Conservation (phyloP, 2,113 vertebrate species). For the Speoplatyrhinus poulsoni region DNA sequence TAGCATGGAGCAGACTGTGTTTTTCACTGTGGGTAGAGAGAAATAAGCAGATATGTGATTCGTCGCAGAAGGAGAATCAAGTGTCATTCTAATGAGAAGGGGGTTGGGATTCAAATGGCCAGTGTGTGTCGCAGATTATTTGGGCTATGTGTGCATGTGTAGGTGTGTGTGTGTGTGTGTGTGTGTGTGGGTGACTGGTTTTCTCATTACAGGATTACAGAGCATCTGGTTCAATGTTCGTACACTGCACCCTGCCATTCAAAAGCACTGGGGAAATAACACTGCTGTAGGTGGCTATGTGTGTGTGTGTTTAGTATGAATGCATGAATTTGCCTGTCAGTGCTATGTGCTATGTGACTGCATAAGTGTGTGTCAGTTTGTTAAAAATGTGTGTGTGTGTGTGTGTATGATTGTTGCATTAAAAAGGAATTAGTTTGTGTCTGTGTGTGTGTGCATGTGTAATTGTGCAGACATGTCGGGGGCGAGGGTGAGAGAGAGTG, state of each 20-base stretch:
- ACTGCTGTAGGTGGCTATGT: slow-evolving; percentile 14
- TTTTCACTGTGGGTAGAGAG: slow-evolving; percentile 34
- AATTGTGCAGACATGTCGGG: background rate
- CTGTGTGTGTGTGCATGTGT: slow-evolving; percentile 8
- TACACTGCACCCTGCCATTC: slow-evolving; percentile 60
- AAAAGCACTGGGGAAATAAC: slow-evolving; percentile 65
- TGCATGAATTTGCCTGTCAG: background rate
- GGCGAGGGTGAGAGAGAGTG: slow-evolving; percentile 14
- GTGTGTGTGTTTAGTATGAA: background rate
- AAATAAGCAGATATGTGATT: slow-evolving; percentile 71
- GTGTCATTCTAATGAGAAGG: slow-evolving; percentile 8
- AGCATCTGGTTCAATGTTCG: slow-evolving; percentile 73
- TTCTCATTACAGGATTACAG: slow-evolving; percentile 74
- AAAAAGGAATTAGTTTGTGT: background rate
- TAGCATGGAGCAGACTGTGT: slow-evolving; percentile 48
- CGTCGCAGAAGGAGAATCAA: slow-evolving; percentile 54
- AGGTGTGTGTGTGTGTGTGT: slow-evolving; percentile 18
- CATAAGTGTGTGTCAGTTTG: background rate
- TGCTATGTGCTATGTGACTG: background rate
- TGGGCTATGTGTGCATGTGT: slow-evolving; percentile 8
- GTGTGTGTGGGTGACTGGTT: slow-evolving; percentile 65
- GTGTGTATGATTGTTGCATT: no score
- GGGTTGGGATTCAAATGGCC: slow-evolving; percentile 63
- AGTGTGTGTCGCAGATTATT: slow-evolving; percentile 65
- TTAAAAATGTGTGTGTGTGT: background rate